Base-by-base conservation (phyloP, 1,140 invertebrate species). In the Nasonia vitripennis region DNA sequence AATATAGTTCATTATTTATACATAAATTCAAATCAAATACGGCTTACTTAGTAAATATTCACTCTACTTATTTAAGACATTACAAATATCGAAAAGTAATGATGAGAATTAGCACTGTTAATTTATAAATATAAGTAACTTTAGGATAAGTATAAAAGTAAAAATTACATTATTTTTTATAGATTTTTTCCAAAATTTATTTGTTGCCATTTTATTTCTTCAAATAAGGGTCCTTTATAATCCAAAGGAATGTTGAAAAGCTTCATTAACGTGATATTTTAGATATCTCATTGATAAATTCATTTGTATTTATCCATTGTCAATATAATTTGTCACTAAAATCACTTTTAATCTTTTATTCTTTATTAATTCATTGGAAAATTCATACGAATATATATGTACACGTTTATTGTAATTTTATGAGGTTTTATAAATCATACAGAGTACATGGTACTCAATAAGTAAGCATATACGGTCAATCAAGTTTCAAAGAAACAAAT, bases 401-500 rank as follows among this genome's bases (percentile, higher is more conserved):
- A 84, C 55, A 77, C 37, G 11, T 62, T 2, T 75, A 67, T 81
- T 77, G 12, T 62, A 85, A 85, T 85, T 14, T 81, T 48, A 68
- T 73, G 37, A 5, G 45, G 55, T 62, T 84, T 37, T 20, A 41
- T 78, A 31, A 71, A 75, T 68, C 17, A 37, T n/a, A 70, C 71
- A 86, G 87, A 91, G 90, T 91, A 90, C 90, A 90, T 87, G 83
- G 90, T 87, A 90, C 90, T 90, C 89, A 87, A 89, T 75, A 86
- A 89, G 87, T 78, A 81, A 27, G 31, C 34, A 74, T 75, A 62
- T 23, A 51, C 37, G 27, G 17, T 51, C 27, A 71, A 80, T 85
- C 34, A 17, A 51, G 23, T 84, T 51, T 20, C 17, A 62, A 62
- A 20, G 55, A 41, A 74, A 55, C 51, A 51, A 80, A 78, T n/a